Evolutionary conservation across 1,140 invertebrate species (phyloP), one percentile per base, ranked within the genome.

Genomic region (Zaprionus camerounensis): DNA sequence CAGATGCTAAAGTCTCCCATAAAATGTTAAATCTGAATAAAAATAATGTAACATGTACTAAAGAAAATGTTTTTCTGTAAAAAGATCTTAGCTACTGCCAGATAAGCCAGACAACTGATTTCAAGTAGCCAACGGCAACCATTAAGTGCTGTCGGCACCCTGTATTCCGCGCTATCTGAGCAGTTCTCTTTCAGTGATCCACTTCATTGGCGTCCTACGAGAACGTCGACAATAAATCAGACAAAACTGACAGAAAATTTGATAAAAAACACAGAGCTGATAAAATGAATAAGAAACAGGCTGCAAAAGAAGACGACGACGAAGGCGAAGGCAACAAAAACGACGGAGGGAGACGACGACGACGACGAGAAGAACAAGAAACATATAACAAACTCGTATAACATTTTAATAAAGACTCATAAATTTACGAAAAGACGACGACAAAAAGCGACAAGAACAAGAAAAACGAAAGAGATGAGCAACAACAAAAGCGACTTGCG

Each of bases 371-470:
- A 20, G 56, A 22, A 31, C 12, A 66, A 56, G 46, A 44, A 61
- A 55, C 51, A 73, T 65, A 71, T n/a, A 73, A 66, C 70, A 78
- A 71, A 88, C 74, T 76, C 74, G 74, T 85, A 80, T 78, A 83
- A 78, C 85, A 83, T 88, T 88, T 88, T 88, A 88, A 88, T 88
- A 90, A 88, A 88, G 86, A 80, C 72, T 85, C 85, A 77, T 88
- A 88, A 88, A 88, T 88, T 84, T 67, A 51, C 63, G 44, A 69
- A 70, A 76, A 62, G 28, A 65, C 24, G 31, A 61, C 69, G 76
- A 80, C 71, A 80, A 84, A 74, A 78, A 74, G 70, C 56, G 38
- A 62, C n/a, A 44, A n/a, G 28, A 22, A 12, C 17, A 62, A 65
- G 28, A 15, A 20, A 9, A 31, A 38, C 7, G 9, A 24, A 49